phyloP scores from a whole-genome alignment of 2,113 vertebrate genomes.

The Ophiodon elongatus region DNA sequence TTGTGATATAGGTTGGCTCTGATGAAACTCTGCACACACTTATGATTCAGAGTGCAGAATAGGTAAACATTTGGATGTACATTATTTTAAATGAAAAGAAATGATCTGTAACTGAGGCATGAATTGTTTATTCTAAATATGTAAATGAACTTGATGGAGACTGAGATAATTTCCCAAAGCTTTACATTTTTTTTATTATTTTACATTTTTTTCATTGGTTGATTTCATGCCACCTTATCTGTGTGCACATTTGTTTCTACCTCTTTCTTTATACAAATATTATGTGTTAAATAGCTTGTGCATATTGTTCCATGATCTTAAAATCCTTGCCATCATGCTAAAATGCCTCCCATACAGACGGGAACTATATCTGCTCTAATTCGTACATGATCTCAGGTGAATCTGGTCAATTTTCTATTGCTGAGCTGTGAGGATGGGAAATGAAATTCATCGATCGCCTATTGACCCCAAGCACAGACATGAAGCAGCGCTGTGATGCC shows the following conservation, averaged over 20 bases:
- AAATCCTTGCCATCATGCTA: not conserved
- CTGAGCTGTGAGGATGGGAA: slow-evolving; percentile 48
- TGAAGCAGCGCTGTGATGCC: slow-evolving; percentile 22
- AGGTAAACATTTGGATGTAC: not conserved
- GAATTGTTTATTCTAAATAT: not conserved
- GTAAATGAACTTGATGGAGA: not conserved
- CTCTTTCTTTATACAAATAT: too few species aligned
- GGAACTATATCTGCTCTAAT: not conserved
- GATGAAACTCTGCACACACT: not conserved
- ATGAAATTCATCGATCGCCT: slow-evolving; percentile 68
- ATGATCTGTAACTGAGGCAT: not conserved
- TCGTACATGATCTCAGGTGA: not conserved
- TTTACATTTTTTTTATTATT: too few species aligned
- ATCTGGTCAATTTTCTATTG: slow-evolving; percentile 44
- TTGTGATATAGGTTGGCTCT: slow-evolving; percentile 2
- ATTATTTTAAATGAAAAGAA: not conserved
- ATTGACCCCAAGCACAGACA: slow-evolving; percentile 43
- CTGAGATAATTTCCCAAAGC: not conserved
- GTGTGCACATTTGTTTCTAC: too few species aligned
- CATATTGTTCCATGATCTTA: not conserved
- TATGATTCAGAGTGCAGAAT: not conserved
- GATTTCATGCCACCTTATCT: too few species aligned
- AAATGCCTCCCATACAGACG: not conserved
- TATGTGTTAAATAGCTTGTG: not conserved
- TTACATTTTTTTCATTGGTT: too few species aligned